phyloP scores from a whole-genome alignment of 2,888 invertebrate genomes.

The Epiblema foenella region DNA sequence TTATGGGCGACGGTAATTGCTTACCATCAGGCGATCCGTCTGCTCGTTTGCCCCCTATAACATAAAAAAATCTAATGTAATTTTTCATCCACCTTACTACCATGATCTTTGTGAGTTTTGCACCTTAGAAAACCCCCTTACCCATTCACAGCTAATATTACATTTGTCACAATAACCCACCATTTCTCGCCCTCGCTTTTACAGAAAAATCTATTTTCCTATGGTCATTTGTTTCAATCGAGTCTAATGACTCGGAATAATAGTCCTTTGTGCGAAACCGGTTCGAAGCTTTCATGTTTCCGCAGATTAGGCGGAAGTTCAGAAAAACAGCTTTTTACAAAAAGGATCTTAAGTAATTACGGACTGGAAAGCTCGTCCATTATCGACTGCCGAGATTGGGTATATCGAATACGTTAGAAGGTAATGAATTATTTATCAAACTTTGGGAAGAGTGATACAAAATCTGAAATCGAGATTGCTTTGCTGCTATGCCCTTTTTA shows the following conservation, averaged over 20 bases:
- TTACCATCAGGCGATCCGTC: too few species aligned
- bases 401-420: slow-evolving; percentile 20
- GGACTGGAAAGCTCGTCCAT: slow-evolving; percentile 19
- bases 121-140: background rate
- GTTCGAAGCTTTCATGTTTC: slow-evolving; percentile 32
- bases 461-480: background rate
- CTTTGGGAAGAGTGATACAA: background rate
- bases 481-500: background rate
- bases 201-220: slow-evolving; percentile 32
- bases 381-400: slow-evolving; percentile 4
- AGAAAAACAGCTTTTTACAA: slow-evolving; percentile 39
- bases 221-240: slow-evolving; percentile 37
- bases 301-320: slow-evolving; percentile 34
- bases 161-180: slow-evolving; percentile 2
- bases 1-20: too few species aligned
- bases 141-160: background rate
- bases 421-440: slow-evolving; percentile 34
- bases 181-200: background rate
- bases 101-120: too few species aligned
- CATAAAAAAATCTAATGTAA: too few species aligned
- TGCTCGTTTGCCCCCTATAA: too few species aligned
- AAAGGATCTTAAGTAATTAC: slow-evolving; percentile 44
- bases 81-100: too few species aligned
- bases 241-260: slow-evolving; percentile 39
- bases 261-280: slow-evolving; percentile 38